Conservation (phyloP, 2,797 vertebrate genomes). For the Pseudochromis fuscus region DNA sequence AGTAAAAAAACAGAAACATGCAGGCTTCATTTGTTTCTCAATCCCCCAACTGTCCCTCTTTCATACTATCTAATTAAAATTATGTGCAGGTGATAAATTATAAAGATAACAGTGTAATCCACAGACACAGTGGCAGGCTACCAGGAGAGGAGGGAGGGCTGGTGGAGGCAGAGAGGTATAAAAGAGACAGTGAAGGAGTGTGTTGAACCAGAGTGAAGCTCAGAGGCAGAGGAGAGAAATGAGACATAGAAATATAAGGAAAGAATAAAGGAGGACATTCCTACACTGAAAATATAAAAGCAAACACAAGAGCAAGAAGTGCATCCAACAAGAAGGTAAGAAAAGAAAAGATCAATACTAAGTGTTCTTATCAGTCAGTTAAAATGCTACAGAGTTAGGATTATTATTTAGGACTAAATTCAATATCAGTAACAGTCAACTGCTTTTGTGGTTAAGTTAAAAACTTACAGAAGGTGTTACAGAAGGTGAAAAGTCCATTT, state of each 20-base stretch:
- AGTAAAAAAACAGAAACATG: not conserved
- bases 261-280: slow-evolving; percentile 22
- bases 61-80: slow-evolving; percentile 50
- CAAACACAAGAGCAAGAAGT: slow-evolving; percentile 13
- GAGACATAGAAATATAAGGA: slow-evolving; percentile 37
- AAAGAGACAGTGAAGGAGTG: slow-evolving; percentile 62
- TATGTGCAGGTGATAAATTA: slow-evolving; percentile 47
- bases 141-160: slow-evolving; percentile 59
- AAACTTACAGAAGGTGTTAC: not conserved
- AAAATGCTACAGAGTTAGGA: not conserved
- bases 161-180: slow-evolving; percentile 63
- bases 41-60: slow-evolving; percentile 24
- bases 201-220: slow-evolving; percentile 56
- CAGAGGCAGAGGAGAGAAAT: slow-evolving; percentile 51
- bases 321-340: slow-evolving; percentile 65
- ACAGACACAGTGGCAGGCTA: slow-evolving; percentile 47
- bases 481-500: not conserved
- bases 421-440: not conserved
- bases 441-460: not conserved
- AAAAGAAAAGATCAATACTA: slow-evolving; percentile 2
- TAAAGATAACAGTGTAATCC: slow-evolving; percentile 51
- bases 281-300: not conserved
- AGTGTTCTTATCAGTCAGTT: not conserved
- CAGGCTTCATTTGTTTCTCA: slow-evolving; percentile 29
- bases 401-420: not conserved